Evolutionary conservation across 1,140 invertebrate genomes (phyloP).

Genomic region (Trichonephila clavipes): DNA sequence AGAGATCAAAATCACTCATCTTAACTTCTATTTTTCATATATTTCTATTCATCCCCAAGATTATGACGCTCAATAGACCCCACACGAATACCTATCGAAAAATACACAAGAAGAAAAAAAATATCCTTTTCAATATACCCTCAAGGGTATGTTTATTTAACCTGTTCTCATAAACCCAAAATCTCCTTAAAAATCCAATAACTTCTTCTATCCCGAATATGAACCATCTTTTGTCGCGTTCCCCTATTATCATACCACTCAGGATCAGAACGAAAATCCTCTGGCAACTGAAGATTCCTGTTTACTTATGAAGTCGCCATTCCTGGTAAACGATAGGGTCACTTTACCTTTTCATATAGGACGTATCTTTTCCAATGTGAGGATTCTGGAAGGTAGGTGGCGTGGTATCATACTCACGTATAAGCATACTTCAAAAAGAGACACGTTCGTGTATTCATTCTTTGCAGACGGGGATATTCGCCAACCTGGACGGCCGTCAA

Average conservation of each 20-base stretch:
- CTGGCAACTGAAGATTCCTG: slow-evolving; percentile 7
- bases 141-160: slow-evolving; percentile 60
- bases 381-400: background rate
- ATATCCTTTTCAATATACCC: background rate
- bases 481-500: slow-evolving; percentile 22
- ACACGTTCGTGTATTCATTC: slow-evolving; percentile 50
- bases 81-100: background rate
- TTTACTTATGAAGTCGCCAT: slow-evolving; percentile 60
- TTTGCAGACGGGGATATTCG: background rate
- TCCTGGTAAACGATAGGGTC: slow-evolving; percentile 64
- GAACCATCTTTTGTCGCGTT: slow-evolving; percentile 59
- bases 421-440: slow-evolving; percentile 60
- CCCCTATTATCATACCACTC: slow-evolving; percentile 56
- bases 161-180: slow-evolving; percentile 42
- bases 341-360: slow-evolving; percentile 61
- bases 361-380: slow-evolving; percentile 3
- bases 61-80: slow-evolving; percentile 65
- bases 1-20: slow-evolving; percentile 1
- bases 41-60: slow-evolving; percentile 8
- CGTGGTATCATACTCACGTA: slow-evolving; percentile 6
- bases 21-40: slow-evolving; percentile 37
- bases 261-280: slow-evolving; percentile 43
- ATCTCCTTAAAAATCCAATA: slow-evolving; percentile 70
- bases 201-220: slow-evolving; percentile 54
- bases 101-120: background rate